Evolutionary conservation across 2,797 vertebrate genomes (phyloP).

Genomic region (Malurus splendens): DNA sequence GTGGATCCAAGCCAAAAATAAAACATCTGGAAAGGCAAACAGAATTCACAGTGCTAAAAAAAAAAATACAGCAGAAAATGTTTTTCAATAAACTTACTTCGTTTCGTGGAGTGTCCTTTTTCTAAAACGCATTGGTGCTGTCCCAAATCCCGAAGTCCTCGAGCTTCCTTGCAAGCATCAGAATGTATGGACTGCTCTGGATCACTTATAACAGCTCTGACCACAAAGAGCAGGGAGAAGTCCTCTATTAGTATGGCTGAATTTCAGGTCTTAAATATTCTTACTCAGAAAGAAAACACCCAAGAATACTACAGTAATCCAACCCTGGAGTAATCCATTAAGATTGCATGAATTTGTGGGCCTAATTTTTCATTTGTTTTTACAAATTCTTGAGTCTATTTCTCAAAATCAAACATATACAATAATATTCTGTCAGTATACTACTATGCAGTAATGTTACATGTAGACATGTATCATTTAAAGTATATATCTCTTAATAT

Average conservation of each 20-base stretch:
- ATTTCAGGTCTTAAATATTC: background rate
- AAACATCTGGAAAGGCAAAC: background rate
- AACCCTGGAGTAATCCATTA: background rate
- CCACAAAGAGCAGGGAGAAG: background rate
- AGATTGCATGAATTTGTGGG: background rate
- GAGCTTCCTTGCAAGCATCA: background rate
- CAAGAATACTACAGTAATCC: background rate
- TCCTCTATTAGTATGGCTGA: background rate
- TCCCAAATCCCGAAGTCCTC: constrained; percentile 16
- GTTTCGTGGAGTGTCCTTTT: constrained; percentile 75
- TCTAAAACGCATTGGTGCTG: constrained; percentile 43
- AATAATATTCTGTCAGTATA: background rate
- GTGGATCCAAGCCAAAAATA: background rate
- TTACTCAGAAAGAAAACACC: background rate
- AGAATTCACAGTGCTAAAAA: background rate
- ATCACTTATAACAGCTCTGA: constrained; percentile 79
- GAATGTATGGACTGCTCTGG: constrained; percentile 69
- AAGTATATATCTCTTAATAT: background rate
- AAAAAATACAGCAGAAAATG: background rate
- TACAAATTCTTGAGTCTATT: background rate
- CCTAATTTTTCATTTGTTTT: background rate
- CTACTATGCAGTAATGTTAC: background rate
- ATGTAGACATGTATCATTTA: background rate
- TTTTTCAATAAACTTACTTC: constrained; percentile 59
- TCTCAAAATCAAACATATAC: background rate